Evolutionary conservation across 2,797 vertebrate genomes (phyloP), one percentile per base, ranked within the genome.

Genomic region (Rhynchonycteris naso): DNA sequence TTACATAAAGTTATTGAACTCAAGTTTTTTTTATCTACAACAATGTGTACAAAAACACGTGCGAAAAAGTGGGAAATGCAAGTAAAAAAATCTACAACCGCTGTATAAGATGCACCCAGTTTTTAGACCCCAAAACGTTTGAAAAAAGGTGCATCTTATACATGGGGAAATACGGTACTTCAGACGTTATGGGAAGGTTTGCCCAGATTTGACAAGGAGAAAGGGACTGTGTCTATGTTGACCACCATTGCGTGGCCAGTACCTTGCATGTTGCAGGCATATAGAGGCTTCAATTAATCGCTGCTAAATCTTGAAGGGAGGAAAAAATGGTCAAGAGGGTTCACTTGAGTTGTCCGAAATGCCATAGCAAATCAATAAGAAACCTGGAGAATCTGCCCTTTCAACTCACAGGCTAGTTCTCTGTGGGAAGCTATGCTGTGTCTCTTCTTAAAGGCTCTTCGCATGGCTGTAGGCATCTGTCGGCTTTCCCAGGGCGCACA

Each of bases 271-370:
- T 26, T 54, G 52, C 21, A 59, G 79, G 54, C 61, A 16, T 13
- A 6, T 1, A 74, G 91, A 68, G 10, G 28, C 72, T 93, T n/a
- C 4, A 19, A 11, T 58, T 38, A 88, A 68, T 22, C 69, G 63
- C 2, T 58, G 79, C 65, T 63, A 63, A 38, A 80, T 78, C 72
- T 96, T 84, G 74, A 94, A 52, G 50, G 71, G 72, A 92, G 81
- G 35, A 65, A 79, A 92, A 90, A 3, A 59, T 79, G 5, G 56
- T 85, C 65, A 50, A 92, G 91, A 58, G 68, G 68, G 75, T 93
- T 83, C 21, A 50, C 18, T 3, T 38, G 15, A 21, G 79, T 69
- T 75, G 68, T 50, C 38, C 26, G 35, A 93, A 68, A 76, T 80
- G 59, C 68, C 59, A 88, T 7, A 95, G 89, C 52, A 86, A 56